Evolutionary conservation across 2,797 vertebrate species (phyloP).

Genomic region (Phoebastria nigripes): DNA sequence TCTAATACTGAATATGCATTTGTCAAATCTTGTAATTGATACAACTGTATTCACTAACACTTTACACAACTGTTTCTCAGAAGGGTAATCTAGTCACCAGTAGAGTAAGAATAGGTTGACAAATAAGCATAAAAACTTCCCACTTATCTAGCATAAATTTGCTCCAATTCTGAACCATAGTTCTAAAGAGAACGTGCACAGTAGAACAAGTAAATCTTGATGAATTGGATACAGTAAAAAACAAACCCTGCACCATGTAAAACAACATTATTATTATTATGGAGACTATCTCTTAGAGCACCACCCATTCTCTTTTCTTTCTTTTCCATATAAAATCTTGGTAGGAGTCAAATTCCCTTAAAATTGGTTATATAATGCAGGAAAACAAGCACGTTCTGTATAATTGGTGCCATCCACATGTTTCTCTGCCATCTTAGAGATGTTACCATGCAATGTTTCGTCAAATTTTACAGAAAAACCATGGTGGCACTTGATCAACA

Average conservation of each 20-base stretch:
- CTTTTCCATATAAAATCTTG: background rate
- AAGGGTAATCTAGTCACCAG: background rate
- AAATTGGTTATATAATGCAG: background rate
- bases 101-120: background rate
- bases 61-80: background rate
- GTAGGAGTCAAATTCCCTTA: background rate
- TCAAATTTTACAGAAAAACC: slow-evolving; percentile 47
- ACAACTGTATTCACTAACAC: background rate
- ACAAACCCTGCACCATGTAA: background rate
- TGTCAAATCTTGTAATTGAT: background rate
- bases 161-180: background rate
- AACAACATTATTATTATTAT: background rate
- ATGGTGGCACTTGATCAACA: slow-evolving; percentile 15
- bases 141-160: background rate
- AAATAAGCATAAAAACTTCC: background rate
- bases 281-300: background rate
- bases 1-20: slow-evolving; percentile 23
- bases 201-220: background rate
- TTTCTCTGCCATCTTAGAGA: background rate
- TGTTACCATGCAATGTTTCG: background rate
- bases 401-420: background rate
- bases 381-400: background rate
- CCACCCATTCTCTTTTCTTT: background rate
- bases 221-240: background rate
- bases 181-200: background rate